Conservation (phyloP, 2,797 vertebrate species). For the Microcaecilia unicolor region DNA sequence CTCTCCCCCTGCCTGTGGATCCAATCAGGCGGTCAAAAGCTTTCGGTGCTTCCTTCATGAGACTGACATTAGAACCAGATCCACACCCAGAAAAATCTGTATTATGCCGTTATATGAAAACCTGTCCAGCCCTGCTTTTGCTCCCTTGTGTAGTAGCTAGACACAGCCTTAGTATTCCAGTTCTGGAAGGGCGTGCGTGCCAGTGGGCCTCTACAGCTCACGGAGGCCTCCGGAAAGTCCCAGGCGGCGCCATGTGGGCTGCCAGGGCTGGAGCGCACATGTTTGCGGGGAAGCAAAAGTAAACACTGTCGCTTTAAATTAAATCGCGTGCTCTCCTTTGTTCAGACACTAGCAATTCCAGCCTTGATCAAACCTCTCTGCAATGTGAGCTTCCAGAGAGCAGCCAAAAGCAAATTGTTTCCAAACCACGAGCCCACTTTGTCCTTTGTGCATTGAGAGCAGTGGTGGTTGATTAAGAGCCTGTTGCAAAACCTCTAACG, state of each 20-base stretch:
- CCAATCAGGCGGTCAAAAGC: too few species aligned
- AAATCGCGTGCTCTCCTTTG: rapidly evolving
- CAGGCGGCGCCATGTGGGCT: not conserved
- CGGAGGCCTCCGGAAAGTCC: rapidly evolving
- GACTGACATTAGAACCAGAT: not conserved
- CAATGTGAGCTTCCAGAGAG: not conserved
- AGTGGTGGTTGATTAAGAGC: conserved; percentile 17
- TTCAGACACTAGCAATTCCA: not conserved
- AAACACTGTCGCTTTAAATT: not conserved
- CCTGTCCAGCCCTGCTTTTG: too few species aligned
- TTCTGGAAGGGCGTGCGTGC: not conserved
- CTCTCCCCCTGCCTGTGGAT: not conserved
- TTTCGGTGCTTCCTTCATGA: not conserved
- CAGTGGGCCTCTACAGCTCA: not conserved
- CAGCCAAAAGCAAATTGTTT: not conserved
- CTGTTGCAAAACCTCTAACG: conserved; percentile 19
- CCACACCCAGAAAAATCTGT: not conserved
- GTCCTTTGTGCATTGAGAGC: not conserved
- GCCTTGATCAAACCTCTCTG: conserved; percentile 1
- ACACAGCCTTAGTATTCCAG: rapidly evolving
- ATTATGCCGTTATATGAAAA: too few species aligned
- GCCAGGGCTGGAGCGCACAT: rapidly evolving
- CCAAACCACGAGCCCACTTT: conserved; percentile 3
- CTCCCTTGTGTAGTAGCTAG: not conserved
- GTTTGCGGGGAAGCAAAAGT: not conserved